Base-by-base conservation (phyloP, 1,140 invertebrate species). In the Phocides pigmalion region DNA sequence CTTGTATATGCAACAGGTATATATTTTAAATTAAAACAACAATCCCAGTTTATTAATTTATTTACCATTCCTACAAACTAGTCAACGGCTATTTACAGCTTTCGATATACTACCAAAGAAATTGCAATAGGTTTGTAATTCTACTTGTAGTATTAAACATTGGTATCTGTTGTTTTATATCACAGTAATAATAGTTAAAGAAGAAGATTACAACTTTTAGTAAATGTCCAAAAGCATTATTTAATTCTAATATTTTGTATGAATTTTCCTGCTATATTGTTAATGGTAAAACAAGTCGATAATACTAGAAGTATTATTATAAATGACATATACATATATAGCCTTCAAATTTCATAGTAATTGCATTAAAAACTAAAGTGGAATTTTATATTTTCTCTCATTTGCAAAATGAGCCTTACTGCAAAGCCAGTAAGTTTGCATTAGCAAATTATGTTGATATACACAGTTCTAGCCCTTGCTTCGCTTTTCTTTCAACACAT, bases 71-170 rank as follows among this genome's bases (percentile, higher is more conserved):
- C 87, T 90, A 89, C 81, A 81, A 72, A 90, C 84, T 90, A 90
- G 72, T 89, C 74, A 89, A 89, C 83, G 70, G 77, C 74, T 90
- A 90, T 90, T 25, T 89, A 90, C 84, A 90, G 76, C 76, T 58
- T 66, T 39, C 16, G 14, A 49, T 49, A 58, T 37, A 65, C 54
- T 54, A 28, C 3, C 25, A 28, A 28, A 22, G 9, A 28, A 28
- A 1, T 28, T 28, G 25, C 9, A 28, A 28, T 3, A 28, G 9
- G 9, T 8, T 28, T 28, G 25, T 8, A 28, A 3, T 8, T 4
- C 25, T 28, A 28, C 25, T 28, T 28, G 5, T 28, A 28, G 6
- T 28, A 28, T 28, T 28, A 28, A 28, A 28, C 25, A 28, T 28
- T 28, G 25, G 25, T 8, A 28, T 28, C 2, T 28, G 5, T 28